Base-by-base conservation (phyloP, 2,113 vertebrate genomes). In the Chaenogobius annularis region DNA sequence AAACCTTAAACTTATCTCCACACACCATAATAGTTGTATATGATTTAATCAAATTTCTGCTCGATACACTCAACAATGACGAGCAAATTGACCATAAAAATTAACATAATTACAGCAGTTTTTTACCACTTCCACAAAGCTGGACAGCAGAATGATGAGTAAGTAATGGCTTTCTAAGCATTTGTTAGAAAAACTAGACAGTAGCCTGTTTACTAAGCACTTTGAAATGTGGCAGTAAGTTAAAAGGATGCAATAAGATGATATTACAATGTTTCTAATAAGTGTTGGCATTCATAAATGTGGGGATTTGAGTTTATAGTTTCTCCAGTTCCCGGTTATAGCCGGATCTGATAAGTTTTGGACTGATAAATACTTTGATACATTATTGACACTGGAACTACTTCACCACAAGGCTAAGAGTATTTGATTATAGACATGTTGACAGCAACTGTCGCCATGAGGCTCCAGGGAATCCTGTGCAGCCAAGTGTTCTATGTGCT, bases 381-480 rank as follows among this genome's bases (percentile, higher is more conserved):
- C 50, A 37, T 56, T 31, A 68, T 48, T 68, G 59, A 52, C 37
- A 26, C 22, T 13, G 7, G 23, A 54, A 63, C 48, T 20, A 62
- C 9, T n/a, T 44, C 26, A 37, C 59, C 31, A 63, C 15, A 20
- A 19, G 61, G 61, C 35, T 61, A 48, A 14, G 5, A 48, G 69
- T 80, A 19, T 77, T 22, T n/a, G 63, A 74, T 80, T 61, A 70
- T 3, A n/a, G 47, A 75, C 56, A 74, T 31, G 56, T 3, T 26
- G n/a, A 85, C 37, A 72, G 56, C 22, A 9, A 77, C 52, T 4
- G 59, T 65, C 59, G 47, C 55, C 23, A 71, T 77, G 62, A 61
- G 81, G 84, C 74, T 65, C 12, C 22, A 62, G 50, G 46, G 10
- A 0, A 59, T 26, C 54, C 52, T 43, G 40, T 26, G n/a, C 26